Percentiles rank a stretch among this genome's conserved stretches.
phyloP scores from a whole-genome alignment of 2,888 invertebrate genomes.

The Autographa gamma region DNA sequence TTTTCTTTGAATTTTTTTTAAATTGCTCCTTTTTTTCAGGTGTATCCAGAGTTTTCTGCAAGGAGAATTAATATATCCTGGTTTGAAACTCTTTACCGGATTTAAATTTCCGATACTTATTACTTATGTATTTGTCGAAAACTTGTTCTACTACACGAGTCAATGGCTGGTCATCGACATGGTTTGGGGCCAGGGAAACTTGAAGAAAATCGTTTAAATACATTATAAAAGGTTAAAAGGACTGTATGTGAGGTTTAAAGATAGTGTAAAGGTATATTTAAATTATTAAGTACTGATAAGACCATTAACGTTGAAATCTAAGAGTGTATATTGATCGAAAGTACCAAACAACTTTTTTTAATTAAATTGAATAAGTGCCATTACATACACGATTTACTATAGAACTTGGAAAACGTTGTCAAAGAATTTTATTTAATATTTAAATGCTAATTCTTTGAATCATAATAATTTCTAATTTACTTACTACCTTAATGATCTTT shows the following conservation, averaged over 20 bases:
- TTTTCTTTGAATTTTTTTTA: too few relatives aligned
- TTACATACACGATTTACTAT: background rate
- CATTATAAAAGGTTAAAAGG: background rate
- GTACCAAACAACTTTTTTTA: too few relatives aligned
- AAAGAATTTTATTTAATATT: too few relatives aligned
- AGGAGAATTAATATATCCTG: conserved; percentile 77
- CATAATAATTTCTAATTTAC: too few relatives aligned
- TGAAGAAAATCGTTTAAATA: conserved; percentile 53
- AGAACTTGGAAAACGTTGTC: too few relatives aligned
- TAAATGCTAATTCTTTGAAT: too few relatives aligned
- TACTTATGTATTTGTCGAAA: conserved; percentile 68
- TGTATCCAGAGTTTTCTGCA: conserved; percentile 67
- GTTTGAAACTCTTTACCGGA: conserved; percentile 65
- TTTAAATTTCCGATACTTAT: conserved; percentile 64
- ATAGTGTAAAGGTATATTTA: conserved; percentile 21
- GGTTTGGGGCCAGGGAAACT: conserved; percentile 68
- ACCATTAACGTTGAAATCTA: background rate
- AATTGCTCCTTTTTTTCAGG: conserved; percentile 69
- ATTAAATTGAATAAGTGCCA: background rate
- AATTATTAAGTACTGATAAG: conserved; percentile 31
- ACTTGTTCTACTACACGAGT: conserved; percentile 75
- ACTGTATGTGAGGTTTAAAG: conserved; percentile 18
- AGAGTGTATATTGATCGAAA: background rate
- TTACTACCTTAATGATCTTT: background rate
- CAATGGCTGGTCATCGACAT: conserved; percentile 78